These are phyloP conservation scores for Galaxias olidus DNA, from an alignment of 2,797 vertebrate genomes.

Conservation along the genomic window DNA sequence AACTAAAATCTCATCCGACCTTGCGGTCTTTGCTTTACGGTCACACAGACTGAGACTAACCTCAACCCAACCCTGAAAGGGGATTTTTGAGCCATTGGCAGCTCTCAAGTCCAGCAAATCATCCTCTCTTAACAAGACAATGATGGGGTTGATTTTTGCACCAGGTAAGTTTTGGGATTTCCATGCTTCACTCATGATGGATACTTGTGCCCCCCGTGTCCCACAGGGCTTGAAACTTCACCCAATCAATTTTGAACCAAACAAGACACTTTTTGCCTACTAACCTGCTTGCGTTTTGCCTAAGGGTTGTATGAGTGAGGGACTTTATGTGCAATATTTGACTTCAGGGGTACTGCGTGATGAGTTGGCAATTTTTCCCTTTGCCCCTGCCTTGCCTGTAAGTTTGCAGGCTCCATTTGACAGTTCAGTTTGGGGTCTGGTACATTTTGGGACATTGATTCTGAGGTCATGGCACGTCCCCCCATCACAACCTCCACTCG, in stretches of 20 bases:
- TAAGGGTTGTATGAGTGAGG: no score
- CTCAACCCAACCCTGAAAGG: no score
- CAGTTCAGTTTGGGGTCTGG: neutral
- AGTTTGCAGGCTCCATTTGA: neutral
- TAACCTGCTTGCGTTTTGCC: no score
- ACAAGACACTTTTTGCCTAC: conserved; percentile 14
- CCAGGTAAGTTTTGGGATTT: conserved; percentile 7
- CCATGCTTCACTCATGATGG: conserved; percentile 24
- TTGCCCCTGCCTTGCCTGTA: neutral
- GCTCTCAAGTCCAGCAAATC: no score
- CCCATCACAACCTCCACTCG: conserved; percentile 19
- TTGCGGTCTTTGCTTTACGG: no score
- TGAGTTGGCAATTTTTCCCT: neutral
- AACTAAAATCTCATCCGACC: no score
- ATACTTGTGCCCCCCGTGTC: conserved; percentile 23
- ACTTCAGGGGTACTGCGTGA: no score
- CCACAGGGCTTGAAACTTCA: conserved; percentile 18
- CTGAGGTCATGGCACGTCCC: conserved; percentile 5
- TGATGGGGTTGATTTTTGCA: neutral
- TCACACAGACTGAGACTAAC: no score
- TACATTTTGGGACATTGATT: neutral
- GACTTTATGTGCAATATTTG: no score
- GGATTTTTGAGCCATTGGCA: no score
- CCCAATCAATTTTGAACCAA: conserved; percentile 9
- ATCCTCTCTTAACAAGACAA: neutral